Conservation (phyloP, 2,797 vertebrate genomes). For the Enteromius argenteus region DNA sequence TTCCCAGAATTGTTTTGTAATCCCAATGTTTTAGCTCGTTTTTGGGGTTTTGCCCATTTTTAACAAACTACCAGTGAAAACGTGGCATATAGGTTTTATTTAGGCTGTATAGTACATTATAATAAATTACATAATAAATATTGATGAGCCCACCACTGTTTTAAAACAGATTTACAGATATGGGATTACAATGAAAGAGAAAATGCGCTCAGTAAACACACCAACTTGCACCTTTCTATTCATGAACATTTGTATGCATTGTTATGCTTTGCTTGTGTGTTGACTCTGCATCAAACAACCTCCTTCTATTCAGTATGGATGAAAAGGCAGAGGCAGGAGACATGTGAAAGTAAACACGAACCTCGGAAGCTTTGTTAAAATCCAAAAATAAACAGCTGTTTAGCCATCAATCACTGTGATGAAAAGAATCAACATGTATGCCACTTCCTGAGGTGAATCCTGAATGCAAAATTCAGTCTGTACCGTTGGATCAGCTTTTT, state of each 20-base stretch:
- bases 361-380: constrained; percentile 64
- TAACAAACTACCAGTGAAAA: background rate
- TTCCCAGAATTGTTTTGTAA: constrained; percentile 19
- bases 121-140: background rate
- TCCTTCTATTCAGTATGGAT: constrained; percentile 61
- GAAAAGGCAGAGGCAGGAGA: constrained; percentile 53
- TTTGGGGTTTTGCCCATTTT: background rate
- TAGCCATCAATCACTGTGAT: constrained; percentile 19
- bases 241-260: constrained; percentile 7
- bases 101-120: too few species aligned
- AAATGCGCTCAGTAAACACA: constrained; percentile 18
- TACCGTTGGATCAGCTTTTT: background rate
- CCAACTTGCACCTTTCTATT: background rate
- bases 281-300: constrained; percentile 61
- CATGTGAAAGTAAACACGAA: constrained; percentile 74
- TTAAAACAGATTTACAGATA: background rate
- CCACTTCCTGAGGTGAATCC: background rate
- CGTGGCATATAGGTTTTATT: background rate
- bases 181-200: background rate
- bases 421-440: background rate
- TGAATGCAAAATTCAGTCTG: background rate
- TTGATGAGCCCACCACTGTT: background rate
- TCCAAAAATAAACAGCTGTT: constrained; percentile 20
- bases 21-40: background rate
- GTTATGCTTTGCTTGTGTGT: constrained; percentile 56